A percentile compares a stretch with the other conserved stretches of the same genome.
phyloP scores from a whole-genome alignment of 2,113 vertebrate species.

The Halichoeres trimaculatus region DNA sequence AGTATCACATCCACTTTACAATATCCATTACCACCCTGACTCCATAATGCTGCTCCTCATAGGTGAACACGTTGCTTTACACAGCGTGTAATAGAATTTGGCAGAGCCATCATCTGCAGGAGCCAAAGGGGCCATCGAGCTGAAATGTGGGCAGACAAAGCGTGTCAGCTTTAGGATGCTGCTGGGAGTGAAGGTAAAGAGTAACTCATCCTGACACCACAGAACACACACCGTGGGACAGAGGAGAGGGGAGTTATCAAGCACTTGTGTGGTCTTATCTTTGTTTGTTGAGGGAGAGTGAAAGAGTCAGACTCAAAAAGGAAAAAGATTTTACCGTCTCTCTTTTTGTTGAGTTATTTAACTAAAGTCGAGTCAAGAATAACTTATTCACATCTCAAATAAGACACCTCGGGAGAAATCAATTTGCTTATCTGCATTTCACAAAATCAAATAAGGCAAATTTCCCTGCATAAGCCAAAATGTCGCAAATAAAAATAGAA shows the following conservation, averaged over 20 bases:
- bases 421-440: no score
- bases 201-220: slow-evolving; percentile 51
- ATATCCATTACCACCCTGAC: slow-evolving; percentile 59
- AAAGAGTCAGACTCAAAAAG: no score
- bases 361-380: no score
- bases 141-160: slow-evolving; percentile 49
- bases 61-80: slow-evolving; percentile 71
- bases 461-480: no score
- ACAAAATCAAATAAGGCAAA: no score
- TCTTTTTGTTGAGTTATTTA: no score
- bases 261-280: slow-evolving; percentile 5
- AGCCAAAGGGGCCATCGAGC: slow-evolving; percentile 65
- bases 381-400: no score
- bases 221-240: slow-evolving; percentile 34
- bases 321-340: no score
- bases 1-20: slow-evolving; percentile 45
- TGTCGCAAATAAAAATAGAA: no score
- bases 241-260: slow-evolving; percentile 31
- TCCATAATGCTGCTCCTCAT: slow-evolving; percentile 56
- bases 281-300: no score
- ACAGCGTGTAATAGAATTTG: slow-evolving; percentile 74
- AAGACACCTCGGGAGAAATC: no score
- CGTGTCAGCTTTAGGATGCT: slow-evolving; percentile 57
- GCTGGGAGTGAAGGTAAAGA: slow-evolving; percentile 49
- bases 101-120: slow-evolving; percentile 34